phyloP scores from a whole-genome alignment of 2,797 vertebrate genomes.

The Centroberyx gerrardi region DNA sequence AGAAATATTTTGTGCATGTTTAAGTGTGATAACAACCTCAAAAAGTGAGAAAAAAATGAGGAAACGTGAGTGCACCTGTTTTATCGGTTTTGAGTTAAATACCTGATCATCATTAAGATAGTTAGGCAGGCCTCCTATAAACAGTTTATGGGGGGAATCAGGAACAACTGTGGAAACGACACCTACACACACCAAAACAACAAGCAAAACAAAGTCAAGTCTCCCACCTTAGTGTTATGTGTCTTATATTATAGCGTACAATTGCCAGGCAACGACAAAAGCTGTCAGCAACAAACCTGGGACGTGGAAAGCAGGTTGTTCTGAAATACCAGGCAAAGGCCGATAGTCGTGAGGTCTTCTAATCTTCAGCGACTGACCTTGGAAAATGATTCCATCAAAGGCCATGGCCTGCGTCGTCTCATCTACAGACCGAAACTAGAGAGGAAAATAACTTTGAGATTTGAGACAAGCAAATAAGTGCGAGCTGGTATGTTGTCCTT shows the following conservation, averaged over 20 bases:
- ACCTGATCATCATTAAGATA: slow-evolving; percentile 89
- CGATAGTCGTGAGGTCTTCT: slow-evolving; percentile 85
- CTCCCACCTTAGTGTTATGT: not conserved
- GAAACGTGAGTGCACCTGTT: slow-evolving; percentile 31
- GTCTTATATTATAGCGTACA: accelerated
- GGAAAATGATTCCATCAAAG: slow-evolving; percentile 87
- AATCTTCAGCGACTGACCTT: slow-evolving; percentile 87
- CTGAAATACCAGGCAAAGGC: slow-evolving; percentile 85
- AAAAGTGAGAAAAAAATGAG: slow-evolving; percentile 28
- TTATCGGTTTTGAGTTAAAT: slow-evolving; percentile 41
- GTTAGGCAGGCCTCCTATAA: slow-evolving; percentile 87
- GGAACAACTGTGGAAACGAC: slow-evolving; percentile 89
- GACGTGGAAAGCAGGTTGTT: slow-evolving; percentile 86
- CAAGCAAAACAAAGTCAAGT: not conserved
- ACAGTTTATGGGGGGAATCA: slow-evolving; percentile 87
- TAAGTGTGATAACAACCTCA: slow-evolving; percentile 37
- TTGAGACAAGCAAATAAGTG: not conserved
- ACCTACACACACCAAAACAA: slow-evolving; percentile 58
- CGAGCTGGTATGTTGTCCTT: not conserved
- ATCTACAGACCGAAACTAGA: slow-evolving; percentile 85
- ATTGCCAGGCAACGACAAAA: not conserved
- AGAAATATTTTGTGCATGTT: slow-evolving; percentile 16
- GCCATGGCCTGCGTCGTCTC: slow-evolving; percentile 89
- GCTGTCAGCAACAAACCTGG: slow-evolving; percentile 73
- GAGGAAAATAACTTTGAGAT: not conserved